These are phyloP conservation scores for Plodia interpunctella DNA, from an alignment of 1,140 invertebrate genomes.

Conservation along the genomic window DNA sequence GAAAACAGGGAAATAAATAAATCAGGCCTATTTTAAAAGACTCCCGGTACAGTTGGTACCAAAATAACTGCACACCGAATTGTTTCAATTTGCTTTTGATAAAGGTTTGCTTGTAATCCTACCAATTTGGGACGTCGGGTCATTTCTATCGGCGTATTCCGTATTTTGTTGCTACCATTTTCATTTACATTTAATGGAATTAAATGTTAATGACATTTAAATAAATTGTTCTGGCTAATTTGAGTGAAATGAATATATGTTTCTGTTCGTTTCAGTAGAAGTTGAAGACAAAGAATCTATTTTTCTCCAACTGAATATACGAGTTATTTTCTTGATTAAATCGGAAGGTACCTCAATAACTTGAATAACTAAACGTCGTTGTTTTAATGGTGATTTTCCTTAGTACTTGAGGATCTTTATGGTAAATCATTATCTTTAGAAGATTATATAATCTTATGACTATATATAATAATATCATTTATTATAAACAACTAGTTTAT, in stretches of 20 bases:
- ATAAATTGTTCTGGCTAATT: neutral
- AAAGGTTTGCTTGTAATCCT: conserved; percentile 1
- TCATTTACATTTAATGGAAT: conserved; percentile 1
- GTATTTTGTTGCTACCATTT: neutral
- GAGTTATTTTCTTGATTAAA: too few relatives aligned
- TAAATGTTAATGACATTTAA: neutral
- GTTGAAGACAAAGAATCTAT: too few relatives aligned
- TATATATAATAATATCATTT: too few relatives aligned
- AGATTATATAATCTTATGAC: too few relatives aligned
- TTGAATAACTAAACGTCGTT: too few relatives aligned
- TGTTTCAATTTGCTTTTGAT: conserved; percentile 1
- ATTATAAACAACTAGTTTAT: too few relatives aligned
- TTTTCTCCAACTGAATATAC: too few relatives aligned
- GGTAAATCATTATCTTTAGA: too few relatives aligned
- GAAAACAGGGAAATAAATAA: neutral
- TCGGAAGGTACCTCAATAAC: too few relatives aligned
- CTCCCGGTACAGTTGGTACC: neutral
- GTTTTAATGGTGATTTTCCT: too few relatives aligned
- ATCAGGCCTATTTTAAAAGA: neutral
- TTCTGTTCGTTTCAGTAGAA: neutral
- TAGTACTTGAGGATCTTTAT: too few relatives aligned
- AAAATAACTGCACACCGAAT: neutral
- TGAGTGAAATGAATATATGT: neutral
- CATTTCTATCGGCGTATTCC: neutral
- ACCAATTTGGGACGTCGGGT: neutral